Percentiles rank a stretch among this genome's conserved stretches.
phyloP scores from a whole-genome alignment of 2,888 invertebrate genomes.

The Parthenolecanium corni region DNA sequence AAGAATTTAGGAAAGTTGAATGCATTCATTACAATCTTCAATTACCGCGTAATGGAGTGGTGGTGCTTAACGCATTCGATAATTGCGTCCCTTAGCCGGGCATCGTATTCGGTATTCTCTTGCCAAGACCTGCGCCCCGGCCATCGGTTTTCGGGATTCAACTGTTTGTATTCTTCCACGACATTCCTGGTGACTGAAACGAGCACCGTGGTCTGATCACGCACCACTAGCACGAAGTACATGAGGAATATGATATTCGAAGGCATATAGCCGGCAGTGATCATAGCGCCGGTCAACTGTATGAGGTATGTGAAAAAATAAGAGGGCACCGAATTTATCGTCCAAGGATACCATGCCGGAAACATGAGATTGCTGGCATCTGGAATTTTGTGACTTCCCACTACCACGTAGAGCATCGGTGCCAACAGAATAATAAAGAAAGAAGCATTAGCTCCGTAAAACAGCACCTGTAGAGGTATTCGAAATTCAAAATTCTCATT shows the following conservation, averaged over 20 bases:
- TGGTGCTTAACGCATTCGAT: conserved; percentile 8
- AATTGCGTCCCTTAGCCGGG: background rate
- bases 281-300: background rate
- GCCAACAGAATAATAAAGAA: background rate
- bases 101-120: background rate
- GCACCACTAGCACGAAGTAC: conserved; percentile 7
- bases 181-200: background rate
- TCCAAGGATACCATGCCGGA: conserved; percentile 13
- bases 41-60: background rate
- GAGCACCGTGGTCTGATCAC: background rate
- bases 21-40: background rate
- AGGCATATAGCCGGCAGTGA: conserved; percentile 1
- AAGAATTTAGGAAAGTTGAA: background rate
- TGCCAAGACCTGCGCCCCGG: background rate
- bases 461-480: background rate
- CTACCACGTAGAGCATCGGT: background rate
- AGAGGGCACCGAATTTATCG: background rate
- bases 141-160: background rate
- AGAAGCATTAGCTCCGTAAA: background rate
- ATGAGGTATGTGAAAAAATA: background rate
- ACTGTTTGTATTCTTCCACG: too few relatives aligned
- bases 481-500: too few relatives aligned
- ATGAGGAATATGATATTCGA: background rate
- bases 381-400: background rate
- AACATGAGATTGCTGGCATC: background rate